A percentile compares a stretch with the other conserved stretches of the same genome.
Evolutionary conservation across 2,888 invertebrate genomes (phyloP).

Genomic region (Trissolcus japonicus): DNA sequence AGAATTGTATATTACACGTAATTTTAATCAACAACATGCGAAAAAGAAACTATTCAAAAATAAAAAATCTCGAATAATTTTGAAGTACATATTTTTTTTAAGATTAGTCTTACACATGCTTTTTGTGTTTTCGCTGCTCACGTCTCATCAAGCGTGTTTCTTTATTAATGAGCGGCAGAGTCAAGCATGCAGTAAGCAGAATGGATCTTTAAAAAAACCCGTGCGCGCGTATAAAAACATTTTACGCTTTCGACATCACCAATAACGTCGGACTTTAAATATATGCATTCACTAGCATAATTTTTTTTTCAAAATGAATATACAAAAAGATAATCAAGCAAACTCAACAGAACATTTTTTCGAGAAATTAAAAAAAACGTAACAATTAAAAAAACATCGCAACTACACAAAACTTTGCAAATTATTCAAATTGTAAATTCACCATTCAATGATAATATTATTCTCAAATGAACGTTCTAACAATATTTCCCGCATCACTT

Average conservation of each 20-base stretch:
- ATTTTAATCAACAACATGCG: too few relatives aligned
- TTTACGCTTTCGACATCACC: slow-evolving; percentile 20
- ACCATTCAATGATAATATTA: not conserved
- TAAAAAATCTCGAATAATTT: not conserved
- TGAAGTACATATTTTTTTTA: slow-evolving; percentile 11
- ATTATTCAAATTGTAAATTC: not conserved
- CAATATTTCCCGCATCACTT: too few relatives aligned
- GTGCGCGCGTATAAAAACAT: slow-evolving; percentile 33
- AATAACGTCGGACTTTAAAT: slow-evolving; percentile 18
- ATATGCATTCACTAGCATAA: slow-evolving; percentile 9
- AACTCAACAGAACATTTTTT: too few relatives aligned
- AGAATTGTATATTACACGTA: too few relatives aligned
- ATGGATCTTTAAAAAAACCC: slow-evolving; percentile 56
- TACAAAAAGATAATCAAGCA: too few relatives aligned
- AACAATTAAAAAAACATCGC: too few relatives aligned
- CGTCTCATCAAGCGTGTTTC: slow-evolving; percentile 67
- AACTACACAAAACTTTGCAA: not conserved
- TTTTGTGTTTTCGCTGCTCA: slow-evolving; percentile 39
- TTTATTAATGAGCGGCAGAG: slow-evolving; percentile 69
- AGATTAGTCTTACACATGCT: slow-evolving; percentile 21
- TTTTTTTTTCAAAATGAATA: too few relatives aligned
- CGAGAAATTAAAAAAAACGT: too few relatives aligned
- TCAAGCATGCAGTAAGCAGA: slow-evolving; percentile 50
- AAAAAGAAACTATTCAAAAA: too few relatives aligned
- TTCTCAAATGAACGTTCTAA: too few relatives aligned